phyloP scores from a whole-genome alignment of 2,888 invertebrate genomes.

The Argyresthia albistria region DNA sequence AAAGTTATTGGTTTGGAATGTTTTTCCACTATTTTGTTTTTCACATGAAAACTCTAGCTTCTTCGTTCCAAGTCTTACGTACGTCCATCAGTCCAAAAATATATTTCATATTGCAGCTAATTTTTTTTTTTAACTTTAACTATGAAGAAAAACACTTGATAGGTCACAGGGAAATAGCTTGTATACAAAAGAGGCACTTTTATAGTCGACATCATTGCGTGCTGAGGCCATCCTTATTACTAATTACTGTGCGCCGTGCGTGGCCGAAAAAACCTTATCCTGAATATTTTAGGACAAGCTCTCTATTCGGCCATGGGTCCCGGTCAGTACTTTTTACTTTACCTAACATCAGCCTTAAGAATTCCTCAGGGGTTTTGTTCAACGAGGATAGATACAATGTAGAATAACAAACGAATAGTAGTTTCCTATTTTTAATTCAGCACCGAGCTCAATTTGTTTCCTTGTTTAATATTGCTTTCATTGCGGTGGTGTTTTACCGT shows the following conservation, averaged over 20 bases:
- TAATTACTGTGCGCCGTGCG: slow-evolving; percentile 49
- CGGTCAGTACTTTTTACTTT: background rate
- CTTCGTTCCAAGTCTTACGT: background rate
- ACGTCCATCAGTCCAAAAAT: background rate
- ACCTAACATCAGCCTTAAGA: slow-evolving; percentile 17
- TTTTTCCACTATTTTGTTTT: background rate
- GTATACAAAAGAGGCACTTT: slow-evolving; percentile 15
- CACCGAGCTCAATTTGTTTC: too few species aligned
- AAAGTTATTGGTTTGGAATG: background rate
- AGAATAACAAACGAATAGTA: too few species aligned
- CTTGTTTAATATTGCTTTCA: too few species aligned
- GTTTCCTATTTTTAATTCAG: too few species aligned
- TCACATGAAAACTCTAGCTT: background rate
- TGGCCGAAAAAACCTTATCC: slow-evolving; percentile 34
- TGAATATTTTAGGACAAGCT: slow-evolving; percentile 50
- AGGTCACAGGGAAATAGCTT: slow-evolving; percentile 6
- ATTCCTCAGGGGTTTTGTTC: slow-evolving; percentile 15
- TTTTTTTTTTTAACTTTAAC: too few species aligned
- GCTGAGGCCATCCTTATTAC: slow-evolving; percentile 42
- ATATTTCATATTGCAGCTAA: too few species aligned
- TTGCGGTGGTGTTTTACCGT: too few species aligned
- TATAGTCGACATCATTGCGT: slow-evolving; percentile 45
- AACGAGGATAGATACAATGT: too few species aligned
- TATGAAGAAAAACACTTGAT: too few species aligned
- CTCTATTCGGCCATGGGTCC: slow-evolving; percentile 27